A percentile compares a stretch with the other conserved stretches of the same genome.
phyloP scores from a whole-genome alignment of 1,140 invertebrate genomes.

The Drosophila sulfurigaster region DNA sequence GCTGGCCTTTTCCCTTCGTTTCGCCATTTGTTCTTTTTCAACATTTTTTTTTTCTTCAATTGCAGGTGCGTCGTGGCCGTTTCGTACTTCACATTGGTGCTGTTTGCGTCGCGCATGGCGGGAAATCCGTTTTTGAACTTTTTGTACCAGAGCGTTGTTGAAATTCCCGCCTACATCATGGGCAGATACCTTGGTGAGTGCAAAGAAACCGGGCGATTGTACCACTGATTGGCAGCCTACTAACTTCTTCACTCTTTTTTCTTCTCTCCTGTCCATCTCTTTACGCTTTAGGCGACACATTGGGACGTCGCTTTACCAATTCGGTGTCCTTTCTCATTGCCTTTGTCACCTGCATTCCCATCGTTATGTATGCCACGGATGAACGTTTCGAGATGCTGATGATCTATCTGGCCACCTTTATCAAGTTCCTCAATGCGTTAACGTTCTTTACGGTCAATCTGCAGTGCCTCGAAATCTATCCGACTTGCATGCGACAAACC shows the following conservation, averaged over 20 bases:
- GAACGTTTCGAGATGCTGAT: slow-evolving; percentile 80
- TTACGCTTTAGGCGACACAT: slow-evolving; percentile 80
- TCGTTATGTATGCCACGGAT: slow-evolving; percentile 80
- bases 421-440: slow-evolving; percentile 88
- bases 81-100: slow-evolving; percentile 87
- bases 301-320: slow-evolving; percentile 87
- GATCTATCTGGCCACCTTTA: slow-evolving; percentile 86
- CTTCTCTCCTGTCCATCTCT: background rate
- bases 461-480: slow-evolving; percentile 89
- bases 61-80: slow-evolving; percentile 87
- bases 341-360: slow-evolving; percentile 85
- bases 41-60: slow-evolving; percentile 6
- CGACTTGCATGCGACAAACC: slow-evolving; percentile 88
- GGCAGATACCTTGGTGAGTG: slow-evolving; percentile 85
- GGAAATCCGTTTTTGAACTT: slow-evolving; percentile 90
- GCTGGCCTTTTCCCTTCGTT: background rate
- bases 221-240: slow-evolving; percentile 32
- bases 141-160: slow-evolving; percentile 87
- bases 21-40: slow-evolving; percentile 7
- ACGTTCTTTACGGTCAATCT: slow-evolving; percentile 88
- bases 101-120: slow-evolving; percentile 88
- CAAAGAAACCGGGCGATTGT: background rate
- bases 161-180: slow-evolving; percentile 86
- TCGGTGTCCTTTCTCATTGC: slow-evolving; percentile 84
- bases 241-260: slow-evolving; percentile 35